Conservation (phyloP, 2,113 vertebrate species). For the Centropus bengalensis region DNA sequence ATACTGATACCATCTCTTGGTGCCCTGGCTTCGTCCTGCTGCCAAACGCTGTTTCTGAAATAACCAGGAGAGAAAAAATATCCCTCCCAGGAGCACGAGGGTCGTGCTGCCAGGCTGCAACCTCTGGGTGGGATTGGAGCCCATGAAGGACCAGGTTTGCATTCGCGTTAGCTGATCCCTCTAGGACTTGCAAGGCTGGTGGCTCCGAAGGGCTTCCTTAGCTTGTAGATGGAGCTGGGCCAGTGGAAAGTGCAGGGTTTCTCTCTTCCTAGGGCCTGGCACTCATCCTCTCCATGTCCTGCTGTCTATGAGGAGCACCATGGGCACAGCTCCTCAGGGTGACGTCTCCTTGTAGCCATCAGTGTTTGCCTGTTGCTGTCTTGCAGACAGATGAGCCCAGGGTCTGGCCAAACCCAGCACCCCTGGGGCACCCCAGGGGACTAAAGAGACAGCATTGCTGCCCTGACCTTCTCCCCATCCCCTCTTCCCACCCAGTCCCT, state of each 20-base stretch:
- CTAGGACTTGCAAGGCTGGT: not conserved
- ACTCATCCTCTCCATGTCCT: rapidly evolving
- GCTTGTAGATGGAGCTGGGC: not conserved
- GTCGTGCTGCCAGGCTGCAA: not conserved
- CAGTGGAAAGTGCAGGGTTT: not conserved
- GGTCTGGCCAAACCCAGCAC: not conserved
- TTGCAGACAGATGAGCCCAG: not conserved
- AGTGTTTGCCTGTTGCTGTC: not conserved
- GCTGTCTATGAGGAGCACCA: not conserved
- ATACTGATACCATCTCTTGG: not conserved
- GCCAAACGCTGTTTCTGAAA: not conserved
- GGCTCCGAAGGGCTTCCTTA: not conserved
- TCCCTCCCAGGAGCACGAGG: not conserved
- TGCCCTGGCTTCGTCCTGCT: not conserved
- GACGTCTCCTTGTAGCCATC: not conserved
- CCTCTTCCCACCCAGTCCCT: not conserved
- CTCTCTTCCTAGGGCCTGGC: not conserved
- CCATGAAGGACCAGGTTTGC: not conserved
- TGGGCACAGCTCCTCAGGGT: rapidly evolving
- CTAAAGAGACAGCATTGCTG: not conserved
- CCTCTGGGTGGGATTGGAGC: not conserved
- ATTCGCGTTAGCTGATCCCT: rapidly evolving
- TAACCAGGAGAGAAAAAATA: not conserved
- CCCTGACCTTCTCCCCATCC: not conserved
- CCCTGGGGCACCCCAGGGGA: not conserved